A percentile compares a stretch with the other conserved stretches of the same genome.
These are phyloP conservation scores for Megalurothrips usitatus DNA, from an alignment of 2,888 invertebrate species.

Conservation along the genomic window DNA sequence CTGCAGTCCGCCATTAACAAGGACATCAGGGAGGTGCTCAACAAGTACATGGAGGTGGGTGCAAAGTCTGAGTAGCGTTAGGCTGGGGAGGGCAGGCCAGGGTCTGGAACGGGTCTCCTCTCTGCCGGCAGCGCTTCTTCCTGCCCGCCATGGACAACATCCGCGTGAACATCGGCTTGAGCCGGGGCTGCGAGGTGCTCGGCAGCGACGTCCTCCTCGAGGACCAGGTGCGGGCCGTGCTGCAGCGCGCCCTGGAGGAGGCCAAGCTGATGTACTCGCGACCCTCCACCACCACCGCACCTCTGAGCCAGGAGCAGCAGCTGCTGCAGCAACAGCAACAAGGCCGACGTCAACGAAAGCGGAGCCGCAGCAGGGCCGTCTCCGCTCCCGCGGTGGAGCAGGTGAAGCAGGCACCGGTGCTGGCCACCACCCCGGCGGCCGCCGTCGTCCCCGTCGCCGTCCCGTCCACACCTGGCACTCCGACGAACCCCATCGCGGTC, in stretches of 20 bases:
- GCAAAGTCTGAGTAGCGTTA: neutral
- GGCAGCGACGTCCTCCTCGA: constrained; percentile 53
- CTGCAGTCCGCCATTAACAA: constrained; percentile 72
- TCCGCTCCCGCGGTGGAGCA: neutral
- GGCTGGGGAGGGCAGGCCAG: neutral
- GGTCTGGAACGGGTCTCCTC: neutral
- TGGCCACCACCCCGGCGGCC: neutral
- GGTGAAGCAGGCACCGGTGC: neutral
- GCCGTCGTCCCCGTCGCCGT: neutral
- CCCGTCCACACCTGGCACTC: neutral
- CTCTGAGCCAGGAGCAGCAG: constrained; percentile 49
- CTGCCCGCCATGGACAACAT: constrained; percentile 75
- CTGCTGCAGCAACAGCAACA: no score
- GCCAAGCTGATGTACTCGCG: constrained; percentile 54
- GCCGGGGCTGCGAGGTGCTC: constrained; percentile 58
- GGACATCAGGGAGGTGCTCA: constrained; percentile 71
- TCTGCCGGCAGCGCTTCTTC: constrained; percentile 64
- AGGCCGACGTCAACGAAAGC: constrained; percentile 43
- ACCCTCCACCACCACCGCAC: constrained; percentile 54
- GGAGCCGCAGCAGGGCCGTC: neutral
- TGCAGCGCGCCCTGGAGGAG: constrained; percentile 73
- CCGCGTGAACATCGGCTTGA: constrained; percentile 64
- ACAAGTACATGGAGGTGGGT: constrained; percentile 68
- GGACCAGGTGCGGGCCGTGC: constrained; percentile 58
- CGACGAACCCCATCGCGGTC: neutral